A percentile compares a stretch with the other conserved stretches of the same genome.
These are phyloP conservation scores for Odontesthes bonariensis DNA, from an alignment of 2,113 vertebrate species.

Conservation along the genomic window DNA sequence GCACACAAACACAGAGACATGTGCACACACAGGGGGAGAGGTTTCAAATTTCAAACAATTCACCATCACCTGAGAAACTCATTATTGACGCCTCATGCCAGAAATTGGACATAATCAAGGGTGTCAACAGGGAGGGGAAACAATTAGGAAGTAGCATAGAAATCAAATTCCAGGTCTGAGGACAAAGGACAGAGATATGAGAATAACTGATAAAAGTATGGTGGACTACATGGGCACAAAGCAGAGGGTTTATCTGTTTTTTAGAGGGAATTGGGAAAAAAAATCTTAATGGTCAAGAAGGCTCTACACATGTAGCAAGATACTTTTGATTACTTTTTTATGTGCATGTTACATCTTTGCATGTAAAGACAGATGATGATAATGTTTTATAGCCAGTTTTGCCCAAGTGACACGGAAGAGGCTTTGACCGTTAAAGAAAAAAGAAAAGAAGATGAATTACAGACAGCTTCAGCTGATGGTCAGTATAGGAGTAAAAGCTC, in stretches of 20 bases:
- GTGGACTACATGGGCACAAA: constrained; percentile 17
- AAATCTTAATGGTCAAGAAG: too few species aligned
- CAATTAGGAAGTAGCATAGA: constrained; percentile 52
- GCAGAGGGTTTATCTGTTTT: constrained; percentile 5
- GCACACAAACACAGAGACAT: constrained; percentile 45
- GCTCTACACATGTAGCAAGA: too few species aligned
- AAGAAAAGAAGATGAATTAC: neutral
- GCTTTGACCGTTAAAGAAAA: neutral
- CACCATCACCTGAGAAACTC: constrained; percentile 64
- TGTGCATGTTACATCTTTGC: neutral
- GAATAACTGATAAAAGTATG: constrained; percentile 46
- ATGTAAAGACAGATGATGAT: neutral
- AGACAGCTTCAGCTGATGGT: constrained; percentile 4
- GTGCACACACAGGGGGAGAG: constrained; percentile 38
- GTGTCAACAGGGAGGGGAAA: constrained; percentile 52
- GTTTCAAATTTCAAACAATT: constrained; percentile 61
- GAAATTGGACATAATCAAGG: constrained; percentile 60
- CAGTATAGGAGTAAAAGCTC: constrained; percentile 5
- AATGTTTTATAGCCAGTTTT: neutral
- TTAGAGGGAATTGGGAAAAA: too few species aligned
- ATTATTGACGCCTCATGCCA: constrained; percentile 64
- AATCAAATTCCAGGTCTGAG: constrained; percentile 60
- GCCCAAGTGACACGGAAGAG: neutral
- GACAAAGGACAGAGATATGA: constrained; percentile 9
- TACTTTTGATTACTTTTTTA: too few species aligned